These are phyloP conservation scores for Alca torda DNA, from an alignment of 2,797 vertebrate genomes.

Conservation along the genomic window DNA sequence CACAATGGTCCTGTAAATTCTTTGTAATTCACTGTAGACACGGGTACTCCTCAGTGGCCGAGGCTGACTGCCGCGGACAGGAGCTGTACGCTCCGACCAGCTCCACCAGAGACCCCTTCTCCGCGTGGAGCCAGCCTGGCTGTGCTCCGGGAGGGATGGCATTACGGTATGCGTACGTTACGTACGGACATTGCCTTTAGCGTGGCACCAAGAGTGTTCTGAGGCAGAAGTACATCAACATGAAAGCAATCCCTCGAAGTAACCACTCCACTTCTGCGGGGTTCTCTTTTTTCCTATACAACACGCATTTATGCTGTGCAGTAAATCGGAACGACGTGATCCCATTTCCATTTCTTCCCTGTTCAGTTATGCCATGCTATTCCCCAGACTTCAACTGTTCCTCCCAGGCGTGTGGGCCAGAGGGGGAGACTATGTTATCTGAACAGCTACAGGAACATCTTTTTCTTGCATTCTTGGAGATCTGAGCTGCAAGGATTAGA, in stretches of 20 bases:
- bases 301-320: neutral
- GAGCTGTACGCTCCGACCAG: neutral
- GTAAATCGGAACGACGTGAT: neutral
- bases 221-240: neutral
- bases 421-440: neutral
- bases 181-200: neutral
- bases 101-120: neutral
- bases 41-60: neutral
- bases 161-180: accelerated
- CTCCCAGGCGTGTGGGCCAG: neutral
- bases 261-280: neutral
- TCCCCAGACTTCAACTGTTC: neutral
- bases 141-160: accelerated
- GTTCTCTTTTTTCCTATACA: neutral
- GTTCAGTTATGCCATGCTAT: neutral
- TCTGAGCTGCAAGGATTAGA: neutral
- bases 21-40: neutral
- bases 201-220: neutral
- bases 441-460: neutral
- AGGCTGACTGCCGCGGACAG: neutral
- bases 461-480: neutral
- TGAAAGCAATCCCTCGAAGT: neutral
- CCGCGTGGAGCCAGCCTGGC: no score
- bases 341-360: neutral
- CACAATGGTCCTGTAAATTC: neutral